Evolutionary conservation across 2,888 invertebrate genomes (phyloP), one percentile per base, ranked within the genome.

Genomic region (Allolobophora icterica): DNA sequence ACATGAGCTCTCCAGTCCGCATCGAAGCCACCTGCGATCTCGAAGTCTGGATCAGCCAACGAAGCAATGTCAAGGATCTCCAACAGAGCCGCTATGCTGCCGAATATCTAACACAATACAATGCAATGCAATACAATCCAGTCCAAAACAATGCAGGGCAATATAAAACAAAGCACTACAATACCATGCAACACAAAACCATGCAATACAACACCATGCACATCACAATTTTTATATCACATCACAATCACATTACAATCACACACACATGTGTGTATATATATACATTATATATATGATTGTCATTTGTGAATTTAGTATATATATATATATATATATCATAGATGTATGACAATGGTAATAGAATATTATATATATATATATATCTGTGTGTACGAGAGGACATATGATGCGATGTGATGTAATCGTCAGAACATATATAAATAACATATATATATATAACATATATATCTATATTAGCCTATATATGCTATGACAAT

Each of bases 1-100:
- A 94, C 94, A 93, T 95, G 95, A 91, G 94, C 94, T 89, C 94
- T 92, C 95, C 95, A 95, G 90, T 92, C 92, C 35, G 94, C 93
- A 30, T 94, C 93, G 91, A 95, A 95, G 19, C 94, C 94, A 84
- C 94, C 94, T 89, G 93, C 94, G 91, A 95, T 94, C 89, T 94
- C 94, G 93, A 95, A 94, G 52, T 89, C 91, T 13, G 93, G 92
- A 90, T 93, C 93, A 0, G 92, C 93, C 84, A 93, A 93, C 19
- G 94, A 94, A n/a, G 93, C 93, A 58, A 94, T 90, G 92, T 95
- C 95, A 35, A 95, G 89, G 58, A 93, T 90, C 71, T 93, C 92
- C 38, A 93, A 42, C 13, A 92, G 84, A 17, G 91, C 91, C 0
- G 92, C 92, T 6, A 93, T 35, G 13, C 90, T 42, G 15, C 91